Conservation (phyloP, 1,140 invertebrate species). For the Diprion similis region DNA sequence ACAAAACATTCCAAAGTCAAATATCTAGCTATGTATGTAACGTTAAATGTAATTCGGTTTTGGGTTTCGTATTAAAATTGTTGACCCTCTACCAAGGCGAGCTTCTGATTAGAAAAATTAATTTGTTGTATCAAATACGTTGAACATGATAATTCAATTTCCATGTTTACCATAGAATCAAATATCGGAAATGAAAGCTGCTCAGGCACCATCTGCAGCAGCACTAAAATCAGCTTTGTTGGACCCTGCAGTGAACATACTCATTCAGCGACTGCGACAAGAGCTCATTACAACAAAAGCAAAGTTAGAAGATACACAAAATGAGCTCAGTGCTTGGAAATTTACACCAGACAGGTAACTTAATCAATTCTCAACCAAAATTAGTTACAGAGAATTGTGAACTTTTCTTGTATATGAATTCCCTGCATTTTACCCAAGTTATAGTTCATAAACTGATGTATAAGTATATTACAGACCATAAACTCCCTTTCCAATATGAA, state of each 20-base stretch:
- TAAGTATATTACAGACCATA: too few species aligned
- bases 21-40: too few species aligned
- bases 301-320: constrained; percentile 95
- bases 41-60: too few species aligned
- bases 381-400: constrained; percentile 12
- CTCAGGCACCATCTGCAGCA: constrained; percentile 79
- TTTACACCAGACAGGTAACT: constrained; percentile 94
- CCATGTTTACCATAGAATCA: constrained; percentile 74
- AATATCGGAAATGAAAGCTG: constrained; percentile 87
- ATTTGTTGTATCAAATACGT: constrained; percentile 16
- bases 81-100: too few species aligned
- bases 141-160: constrained; percentile 20
- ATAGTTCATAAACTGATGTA: too few species aligned
- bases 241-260: constrained; percentile 95
- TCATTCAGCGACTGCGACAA: constrained; percentile 90
- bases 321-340: constrained; percentile 98
- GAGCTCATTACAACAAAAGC: constrained; percentile 89
- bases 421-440: too few species aligned
- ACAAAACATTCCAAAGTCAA: too few species aligned
- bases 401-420: neutral
- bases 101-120: constrained; percentile 3
- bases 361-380: constrained; percentile 17
- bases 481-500: too few species aligned
- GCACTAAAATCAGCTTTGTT: constrained; percentile 83
- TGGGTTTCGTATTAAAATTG: too few species aligned